Evolutionary conservation across 2,113 vertebrate species (phyloP), one percentile per base, ranked within the genome.

Genomic region (Vicugna pacos): DNA sequence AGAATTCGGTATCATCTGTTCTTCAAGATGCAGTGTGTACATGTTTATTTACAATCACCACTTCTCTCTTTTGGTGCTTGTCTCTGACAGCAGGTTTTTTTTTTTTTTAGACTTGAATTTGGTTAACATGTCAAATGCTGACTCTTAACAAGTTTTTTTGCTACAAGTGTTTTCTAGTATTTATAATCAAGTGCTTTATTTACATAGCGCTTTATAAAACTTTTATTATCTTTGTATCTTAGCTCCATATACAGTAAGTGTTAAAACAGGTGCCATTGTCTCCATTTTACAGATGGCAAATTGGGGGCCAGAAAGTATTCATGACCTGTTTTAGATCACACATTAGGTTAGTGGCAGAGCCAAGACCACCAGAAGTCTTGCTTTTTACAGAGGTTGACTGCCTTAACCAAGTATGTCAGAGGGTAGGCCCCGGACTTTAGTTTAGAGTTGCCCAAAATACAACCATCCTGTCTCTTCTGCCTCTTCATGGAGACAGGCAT

Each of bases 61-160:
- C 38, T 32, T 87, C 26, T 89, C 28, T 73, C 6, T 86, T 89
- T 79, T 58, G 46, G 16, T 35, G 83, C 9, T 90, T 58, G 52
- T 95, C 35, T 84, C 50, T 89, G 60, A 84, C 22, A 48, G 79
- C 65, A 90, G 46, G 24, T 76, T 46, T 52, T 35, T 81, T 84
- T 38, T 38, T 42, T 85, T 72, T 10, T 89, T 77, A 93, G n/a
- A 90, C 12, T 93, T 91, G 48, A 91, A 88, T 89, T 94, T 88
- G 60, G 10, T 83, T 83, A 87, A 79, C 28, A 91, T 89, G 65
- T 79, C 73, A 32, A 96, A 87, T 70, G 48, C 4, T 75, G 80
- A 69, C 22, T 83, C 35, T 92, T 77, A 79, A 38, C 15, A 90
- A 67, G 42, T 76, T 58, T 81, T 94, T 97, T 94, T 88, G 22